Percentiles rank a stretch among this genome's conserved stretches.
Conservation (phyloP, 2,888 invertebrate genomes). For the Urechis unicinctus region DNA sequence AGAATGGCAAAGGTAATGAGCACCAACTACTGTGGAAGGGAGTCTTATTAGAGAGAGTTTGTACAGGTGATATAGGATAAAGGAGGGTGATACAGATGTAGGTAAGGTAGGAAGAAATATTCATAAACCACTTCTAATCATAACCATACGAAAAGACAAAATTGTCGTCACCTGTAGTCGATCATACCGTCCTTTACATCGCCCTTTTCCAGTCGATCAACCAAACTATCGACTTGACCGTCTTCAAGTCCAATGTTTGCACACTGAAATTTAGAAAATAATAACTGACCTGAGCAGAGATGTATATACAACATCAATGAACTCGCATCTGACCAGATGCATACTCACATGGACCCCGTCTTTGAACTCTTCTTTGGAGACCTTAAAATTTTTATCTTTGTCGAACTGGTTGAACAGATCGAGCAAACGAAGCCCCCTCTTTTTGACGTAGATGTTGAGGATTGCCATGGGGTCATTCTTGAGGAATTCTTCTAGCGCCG, state of each 20-base stretch:
- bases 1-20: too few relatives aligned
- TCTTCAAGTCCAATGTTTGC: slow-evolving; percentile 28
- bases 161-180: slow-evolving; percentile 30
- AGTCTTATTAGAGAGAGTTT: too few relatives aligned
- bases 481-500: too few relatives aligned
- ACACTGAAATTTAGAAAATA: slow-evolving; percentile 17
- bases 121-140: too few relatives aligned
- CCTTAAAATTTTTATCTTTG: slow-evolving; percentile 31
- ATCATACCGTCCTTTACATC: slow-evolving; percentile 35
- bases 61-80: too few relatives aligned
- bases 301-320: too few relatives aligned
- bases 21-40: too few relatives aligned
- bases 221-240: slow-evolving; percentile 26
- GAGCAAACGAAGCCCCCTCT: slow-evolving; percentile 33
- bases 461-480: slow-evolving; percentile 35
- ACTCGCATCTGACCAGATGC: not conserved
- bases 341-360: slow-evolving; percentile 30
- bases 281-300: too few relatives aligned
- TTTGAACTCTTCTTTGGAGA: slow-evolving; percentile 33
- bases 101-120: too few relatives aligned
- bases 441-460: slow-evolving; percentile 26
- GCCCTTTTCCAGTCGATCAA: slow-evolving; percentile 31
- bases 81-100: too few relatives aligned
- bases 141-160: too few relatives aligned
- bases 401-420: slow-evolving; percentile 43